Percentiles rank a stretch among this genome's conserved stretches.
These are phyloP conservation scores for Salvelinus sp. DNA, from an alignment of 2,113 vertebrate genomes.

Conservation along the genomic window DNA sequence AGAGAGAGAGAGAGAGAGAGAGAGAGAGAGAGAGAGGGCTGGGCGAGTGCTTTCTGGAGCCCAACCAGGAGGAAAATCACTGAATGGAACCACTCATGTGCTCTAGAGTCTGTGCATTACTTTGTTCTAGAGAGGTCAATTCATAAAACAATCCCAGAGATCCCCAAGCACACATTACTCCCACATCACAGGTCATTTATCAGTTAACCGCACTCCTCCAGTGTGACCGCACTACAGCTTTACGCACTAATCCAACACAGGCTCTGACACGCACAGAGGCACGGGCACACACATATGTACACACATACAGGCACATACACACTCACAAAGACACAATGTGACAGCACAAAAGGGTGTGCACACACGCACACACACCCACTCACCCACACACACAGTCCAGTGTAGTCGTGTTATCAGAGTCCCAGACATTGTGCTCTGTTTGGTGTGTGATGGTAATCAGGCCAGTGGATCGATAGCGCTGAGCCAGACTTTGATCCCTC, in stretches of 20 bases:
- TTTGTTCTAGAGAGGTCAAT: conserved; percentile 41
- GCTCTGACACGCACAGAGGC: conserved; percentile 11
- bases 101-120: conserved; percentile 34
- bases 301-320: no score
- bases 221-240: conserved; percentile 10
- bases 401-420: conserved; percentile 35
- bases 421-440: conserved; percentile 35
- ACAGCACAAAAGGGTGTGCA: neutral
- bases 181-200: conserved; percentile 48
- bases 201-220: conserved; percentile 34
- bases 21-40: neutral
- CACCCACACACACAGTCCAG: conserved; percentile 13
- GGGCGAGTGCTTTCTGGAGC: conserved; percentile 25
- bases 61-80: conserved; percentile 51
- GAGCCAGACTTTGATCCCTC: conserved; percentile 69
- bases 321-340: neutral
- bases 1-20: neutral
- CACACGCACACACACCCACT: conserved; percentile 17
- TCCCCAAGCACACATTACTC: conserved; percentile 44
- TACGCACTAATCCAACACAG: conserved; percentile 29
- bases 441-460: conserved; percentile 70
- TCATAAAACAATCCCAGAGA: conserved; percentile 42
- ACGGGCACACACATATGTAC: no score
- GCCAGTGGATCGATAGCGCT: conserved; percentile 68
- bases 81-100: conserved; percentile 51